Percentiles rank a stretch among this genome's conserved stretches.
phyloP scores from a whole-genome alignment of 2,113 vertebrate species.

The Callorhinus ursinus region DNA sequence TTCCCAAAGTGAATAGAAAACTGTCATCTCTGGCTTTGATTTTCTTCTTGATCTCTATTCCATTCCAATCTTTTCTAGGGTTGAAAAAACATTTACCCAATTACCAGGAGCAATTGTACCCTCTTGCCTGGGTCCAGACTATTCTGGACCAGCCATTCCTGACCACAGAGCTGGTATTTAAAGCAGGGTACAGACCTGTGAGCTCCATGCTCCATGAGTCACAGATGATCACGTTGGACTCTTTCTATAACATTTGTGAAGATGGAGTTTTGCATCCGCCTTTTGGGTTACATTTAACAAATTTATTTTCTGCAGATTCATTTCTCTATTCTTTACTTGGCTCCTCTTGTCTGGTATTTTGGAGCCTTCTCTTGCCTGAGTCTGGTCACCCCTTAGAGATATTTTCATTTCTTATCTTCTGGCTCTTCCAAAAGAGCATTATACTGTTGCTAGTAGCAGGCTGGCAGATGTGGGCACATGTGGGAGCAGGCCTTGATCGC shows the following conservation, averaged over 20 bases:
- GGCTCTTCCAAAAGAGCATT: not conserved
- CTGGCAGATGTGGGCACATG: not conserved
- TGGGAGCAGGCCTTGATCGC: not conserved
- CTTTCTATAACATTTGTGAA: not conserved
- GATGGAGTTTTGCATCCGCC: not conserved
- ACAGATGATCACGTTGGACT: not conserved
- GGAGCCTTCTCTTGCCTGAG: not conserved
- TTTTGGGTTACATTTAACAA: not conserved
- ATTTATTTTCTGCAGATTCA: not conserved
- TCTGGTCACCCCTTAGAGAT: not conserved
- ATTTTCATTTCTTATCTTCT: conserved; percentile 39
- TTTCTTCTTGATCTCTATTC: not conserved
- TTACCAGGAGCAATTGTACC: not conserved
- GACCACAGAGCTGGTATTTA: not conserved
- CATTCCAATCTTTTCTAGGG: not conserved
- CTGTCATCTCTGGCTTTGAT: not conserved
- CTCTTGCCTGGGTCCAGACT: not conserved
- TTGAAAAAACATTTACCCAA: not conserved
- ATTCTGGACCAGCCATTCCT: no score
- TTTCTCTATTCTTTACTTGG: not conserved
- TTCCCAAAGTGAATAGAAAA: not conserved
- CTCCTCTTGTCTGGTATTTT: conserved; percentile 3
- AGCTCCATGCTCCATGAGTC: not conserved
- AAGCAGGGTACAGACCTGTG: not conserved
- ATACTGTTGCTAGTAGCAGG: not conserved